Percentiles rank a stretch among this genome's conserved stretches.
phyloP scores from a whole-genome alignment of 2,797 vertebrate species.

The Hafferia zeledoni region DNA sequence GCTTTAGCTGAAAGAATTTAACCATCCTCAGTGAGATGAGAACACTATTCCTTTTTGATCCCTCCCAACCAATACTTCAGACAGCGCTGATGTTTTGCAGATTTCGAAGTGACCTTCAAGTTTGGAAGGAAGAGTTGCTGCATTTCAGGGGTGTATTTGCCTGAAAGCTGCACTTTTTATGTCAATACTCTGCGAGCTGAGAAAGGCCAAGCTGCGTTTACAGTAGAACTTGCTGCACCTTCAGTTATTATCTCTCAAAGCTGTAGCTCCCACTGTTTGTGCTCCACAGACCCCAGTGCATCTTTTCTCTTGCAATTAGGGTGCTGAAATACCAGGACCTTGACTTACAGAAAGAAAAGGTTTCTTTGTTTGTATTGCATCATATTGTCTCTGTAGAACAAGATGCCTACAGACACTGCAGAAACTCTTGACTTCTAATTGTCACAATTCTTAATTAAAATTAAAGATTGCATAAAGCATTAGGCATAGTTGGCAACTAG shows the following conservation, averaged over 20 bases:
- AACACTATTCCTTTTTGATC: neutral
- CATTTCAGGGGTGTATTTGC: neutral
- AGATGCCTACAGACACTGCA: neutral
- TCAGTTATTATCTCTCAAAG: neutral
- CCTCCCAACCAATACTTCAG: neutral
- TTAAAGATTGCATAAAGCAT: neutral
- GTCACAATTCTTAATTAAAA: neutral
- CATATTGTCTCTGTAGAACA: neutral
- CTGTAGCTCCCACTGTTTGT: neutral
- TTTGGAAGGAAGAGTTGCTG: neutral
- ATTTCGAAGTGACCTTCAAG: slow-evolving; percentile 13
- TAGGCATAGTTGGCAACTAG: neutral
- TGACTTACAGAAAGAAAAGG: neutral
- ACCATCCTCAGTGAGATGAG: neutral
- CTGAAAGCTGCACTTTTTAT: neutral
- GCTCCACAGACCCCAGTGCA: neutral
- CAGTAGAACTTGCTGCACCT: neutral
- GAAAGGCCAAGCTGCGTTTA: neutral
- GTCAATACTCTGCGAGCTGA: neutral
- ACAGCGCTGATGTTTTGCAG: neutral
- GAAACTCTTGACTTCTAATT: neutral
- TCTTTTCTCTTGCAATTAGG: neutral
- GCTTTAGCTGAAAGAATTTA: neutral
- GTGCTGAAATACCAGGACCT: neutral
- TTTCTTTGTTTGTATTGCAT: neutral